Conservation (phyloP, 2,797 vertebrate genomes). For the Tadarida brasiliensis region DNA sequence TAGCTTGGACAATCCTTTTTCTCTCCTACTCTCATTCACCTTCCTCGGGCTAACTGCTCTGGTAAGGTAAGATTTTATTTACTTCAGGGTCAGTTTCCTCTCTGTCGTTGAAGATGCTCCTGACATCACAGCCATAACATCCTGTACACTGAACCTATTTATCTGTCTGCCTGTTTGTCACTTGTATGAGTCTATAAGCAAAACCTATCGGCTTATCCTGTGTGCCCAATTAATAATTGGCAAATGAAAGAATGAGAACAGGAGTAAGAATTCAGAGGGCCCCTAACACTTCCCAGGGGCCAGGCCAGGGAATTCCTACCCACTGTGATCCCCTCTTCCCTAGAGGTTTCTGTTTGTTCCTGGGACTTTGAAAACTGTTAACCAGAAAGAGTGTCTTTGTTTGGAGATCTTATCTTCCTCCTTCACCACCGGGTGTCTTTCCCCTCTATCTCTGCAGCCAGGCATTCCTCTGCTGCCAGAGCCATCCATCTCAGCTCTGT, state of each 20-base stretch:
- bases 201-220: background rate
- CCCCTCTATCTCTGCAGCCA: constrained; percentile 37
- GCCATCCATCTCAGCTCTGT: background rate
- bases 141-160: background rate
- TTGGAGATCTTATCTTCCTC: constrained; percentile 76
- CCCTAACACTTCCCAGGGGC: background rate
- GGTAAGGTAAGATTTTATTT: constrained; percentile 13
- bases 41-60: background rate
- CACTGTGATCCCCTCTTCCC: background rate
- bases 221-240: background rate
- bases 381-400: constrained; percentile 46
- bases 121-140: background rate
- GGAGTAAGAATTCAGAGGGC: background rate
- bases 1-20: background rate
- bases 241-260: background rate
- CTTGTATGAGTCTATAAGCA: background rate
- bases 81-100: background rate
- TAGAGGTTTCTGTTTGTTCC: constrained; percentile 53
- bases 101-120: background rate
- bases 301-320: constrained; percentile 3
- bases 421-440: constrained; percentile 23
- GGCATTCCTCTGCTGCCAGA: constrained; percentile 52
- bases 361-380: constrained; percentile 36
- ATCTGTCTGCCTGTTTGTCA: background rate
- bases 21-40: background rate